Conservation (phyloP, 2,797 vertebrate genomes). For the Enteromius mattozi region DNA sequence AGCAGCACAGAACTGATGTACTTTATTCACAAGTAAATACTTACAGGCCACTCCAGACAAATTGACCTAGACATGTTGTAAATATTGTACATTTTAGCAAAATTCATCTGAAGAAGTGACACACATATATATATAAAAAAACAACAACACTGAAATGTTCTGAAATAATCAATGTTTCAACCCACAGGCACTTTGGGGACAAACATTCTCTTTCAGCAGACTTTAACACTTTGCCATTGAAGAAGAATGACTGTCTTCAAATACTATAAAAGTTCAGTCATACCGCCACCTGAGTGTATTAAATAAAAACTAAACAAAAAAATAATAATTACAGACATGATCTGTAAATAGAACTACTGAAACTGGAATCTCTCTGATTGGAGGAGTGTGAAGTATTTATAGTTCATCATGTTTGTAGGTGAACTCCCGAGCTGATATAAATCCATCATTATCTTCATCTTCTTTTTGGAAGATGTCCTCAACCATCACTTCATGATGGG, state of each 20-base stretch:
- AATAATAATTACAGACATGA: slow-evolving; percentile 1
- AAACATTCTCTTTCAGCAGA: neutral
- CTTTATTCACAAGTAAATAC: slow-evolving; percentile 13
- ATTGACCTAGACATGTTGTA: neutral
- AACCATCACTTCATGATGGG: slow-evolving; percentile 89
- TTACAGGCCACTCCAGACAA: neutral
- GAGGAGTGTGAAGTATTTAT: slow-evolving; percentile 67
- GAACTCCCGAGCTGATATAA: slow-evolving; percentile 96
- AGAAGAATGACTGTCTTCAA: neutral
- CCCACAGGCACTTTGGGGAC: slow-evolving; percentile 5
- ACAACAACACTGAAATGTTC: neutral
- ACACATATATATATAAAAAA: neutral
- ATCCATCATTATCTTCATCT: slow-evolving; percentile 93
- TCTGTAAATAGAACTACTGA: slow-evolving; percentile 17
- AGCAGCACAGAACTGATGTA: neutral
- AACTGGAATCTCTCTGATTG: slow-evolving; percentile 23
- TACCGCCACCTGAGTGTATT: slow-evolving; percentile 14
- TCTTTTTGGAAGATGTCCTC: slow-evolving; percentile 95
- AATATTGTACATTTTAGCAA: slow-evolving; percentile 6
- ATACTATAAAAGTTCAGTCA: neutral
- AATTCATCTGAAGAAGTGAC: neutral
- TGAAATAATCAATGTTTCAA: slow-evolving; percentile 5
- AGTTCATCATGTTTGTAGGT: slow-evolving; percentile 95
- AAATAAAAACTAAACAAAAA: neutral
- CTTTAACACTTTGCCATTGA: slow-evolving; percentile 16